phyloP scores from a whole-genome alignment of 2,113 vertebrate species.

The Trinectes maculatus region DNA sequence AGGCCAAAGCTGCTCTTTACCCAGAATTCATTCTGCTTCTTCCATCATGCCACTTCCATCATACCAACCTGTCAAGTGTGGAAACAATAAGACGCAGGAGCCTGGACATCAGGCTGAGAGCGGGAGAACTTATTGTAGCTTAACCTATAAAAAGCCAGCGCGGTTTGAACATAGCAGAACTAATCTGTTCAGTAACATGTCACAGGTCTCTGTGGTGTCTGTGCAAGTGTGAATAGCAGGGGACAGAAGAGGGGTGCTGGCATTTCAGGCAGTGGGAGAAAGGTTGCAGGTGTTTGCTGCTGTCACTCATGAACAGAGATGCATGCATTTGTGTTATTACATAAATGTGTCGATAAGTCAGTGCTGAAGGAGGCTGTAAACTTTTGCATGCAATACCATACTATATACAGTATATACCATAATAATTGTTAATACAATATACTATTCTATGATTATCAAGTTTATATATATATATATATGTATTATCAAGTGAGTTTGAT shows the following conservation, averaged over 20 bases:
- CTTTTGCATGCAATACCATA: slow-evolving; percentile 7
- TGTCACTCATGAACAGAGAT: slow-evolving; percentile 20
- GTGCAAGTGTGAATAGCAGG: slow-evolving; percentile 38
- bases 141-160: slow-evolving; percentile 18
- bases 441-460: too few relatives aligned
- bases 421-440: too few relatives aligned
- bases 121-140: slow-evolving; percentile 13
- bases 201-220: slow-evolving; percentile 15
- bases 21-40: background rate
- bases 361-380: background rate
- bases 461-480: too few relatives aligned
- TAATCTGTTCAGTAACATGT: slow-evolving; percentile 57
- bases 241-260: background rate
- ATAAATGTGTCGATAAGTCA: background rate
- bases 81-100: slow-evolving; percentile 46
- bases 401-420: too few relatives aligned
- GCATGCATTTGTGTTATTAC: background rate
- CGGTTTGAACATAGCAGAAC: slow-evolving; percentile 50
- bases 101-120: background rate
- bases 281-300: slow-evolving; percentile 43
- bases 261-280: slow-evolving; percentile 41
- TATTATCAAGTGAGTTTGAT: too few relatives aligned
- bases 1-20: slow-evolving; percentile 19
- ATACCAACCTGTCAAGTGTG: slow-evolving; percentile 9
- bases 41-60: background rate